Evolutionary conservation across 2,797 vertebrate genomes (phyloP).

Genomic region (Oryzias dopingdopingensis): DNA sequence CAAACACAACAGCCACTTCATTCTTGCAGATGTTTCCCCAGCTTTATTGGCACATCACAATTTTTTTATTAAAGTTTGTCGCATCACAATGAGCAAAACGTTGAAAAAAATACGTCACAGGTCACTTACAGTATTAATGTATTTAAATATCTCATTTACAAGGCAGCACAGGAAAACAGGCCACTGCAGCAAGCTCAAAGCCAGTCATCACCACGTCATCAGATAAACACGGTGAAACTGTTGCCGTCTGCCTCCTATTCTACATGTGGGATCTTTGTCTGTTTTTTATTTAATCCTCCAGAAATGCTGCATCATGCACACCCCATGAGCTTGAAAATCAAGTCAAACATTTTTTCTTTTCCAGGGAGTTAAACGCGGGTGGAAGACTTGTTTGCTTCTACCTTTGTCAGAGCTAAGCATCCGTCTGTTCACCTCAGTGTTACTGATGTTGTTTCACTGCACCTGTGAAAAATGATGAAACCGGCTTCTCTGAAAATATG

Average conservation of each 20-base stretch:
- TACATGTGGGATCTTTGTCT: neutral
- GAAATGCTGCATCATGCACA: neutral
- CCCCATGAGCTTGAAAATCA: neutral
- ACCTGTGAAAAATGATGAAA: neutral
- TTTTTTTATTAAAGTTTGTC: constrained; percentile 12
- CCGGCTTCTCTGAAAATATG: neutral
- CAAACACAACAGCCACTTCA: constrained; percentile 3
- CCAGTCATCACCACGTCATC: constrained; percentile 19
- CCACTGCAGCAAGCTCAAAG: constrained; percentile 17
- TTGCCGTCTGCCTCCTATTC: constrained; percentile 6
- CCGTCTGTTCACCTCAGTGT: neutral
- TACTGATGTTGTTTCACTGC: constrained; percentile 4
- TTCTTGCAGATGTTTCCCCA: constrained; percentile 6
- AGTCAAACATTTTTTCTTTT: neutral
- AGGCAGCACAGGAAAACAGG: constrained; percentile 23
- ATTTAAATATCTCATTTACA: constrained; percentile 9
- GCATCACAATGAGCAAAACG: constrained; percentile 22
- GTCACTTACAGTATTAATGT: constrained; percentile 1
- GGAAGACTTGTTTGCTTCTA: constrained; percentile 3
- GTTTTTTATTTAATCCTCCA: neutral
- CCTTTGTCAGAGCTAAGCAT: neutral
- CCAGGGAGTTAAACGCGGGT: constrained; percentile 8
- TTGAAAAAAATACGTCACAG: neutral
- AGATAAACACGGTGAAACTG: constrained; percentile 26
- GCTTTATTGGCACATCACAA: constrained; percentile 42